A percentile compares a stretch with the other conserved stretches of the same genome.
Conservation (phyloP, 2,113 vertebrate species). For the Scatophagus argus region DNA sequence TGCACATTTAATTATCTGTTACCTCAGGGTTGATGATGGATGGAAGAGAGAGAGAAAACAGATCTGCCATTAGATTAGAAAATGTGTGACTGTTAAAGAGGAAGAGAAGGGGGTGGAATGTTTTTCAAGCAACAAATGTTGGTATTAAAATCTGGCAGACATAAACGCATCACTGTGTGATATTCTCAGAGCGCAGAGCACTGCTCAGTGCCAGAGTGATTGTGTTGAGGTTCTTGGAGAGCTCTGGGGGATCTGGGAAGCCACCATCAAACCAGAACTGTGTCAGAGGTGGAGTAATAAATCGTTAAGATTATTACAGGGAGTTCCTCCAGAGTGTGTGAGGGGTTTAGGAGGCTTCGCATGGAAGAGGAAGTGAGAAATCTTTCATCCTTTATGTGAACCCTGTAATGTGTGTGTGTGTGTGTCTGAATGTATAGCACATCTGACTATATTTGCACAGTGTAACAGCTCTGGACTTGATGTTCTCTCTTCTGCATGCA, state of each 20-base stretch:
- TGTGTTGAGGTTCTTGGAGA: constrained; percentile 53
- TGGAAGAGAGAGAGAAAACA: constrained; percentile 1
- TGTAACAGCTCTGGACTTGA: constrained; percentile 28
- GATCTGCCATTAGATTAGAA: not conserved
- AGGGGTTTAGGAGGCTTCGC: constrained; percentile 1
- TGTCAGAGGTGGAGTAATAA: constrained; percentile 63
- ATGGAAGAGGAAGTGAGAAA: constrained; percentile 30
- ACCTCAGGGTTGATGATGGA: not conserved
- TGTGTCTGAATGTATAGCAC: constrained; percentile 23
- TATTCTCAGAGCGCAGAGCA: constrained; percentile 39
- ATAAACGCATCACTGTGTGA: constrained; percentile 51
- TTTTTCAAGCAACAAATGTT: constrained; percentile 53
- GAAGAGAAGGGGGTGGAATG: not conserved
- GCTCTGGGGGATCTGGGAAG: constrained; percentile 58
- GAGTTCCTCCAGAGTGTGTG: constrained; percentile 48
- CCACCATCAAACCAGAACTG: constrained; percentile 66
- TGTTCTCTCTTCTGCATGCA: constrained; percentile 13
- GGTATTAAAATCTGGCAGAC: constrained; percentile 55
- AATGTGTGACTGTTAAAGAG: not conserved
- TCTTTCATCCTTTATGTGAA: constrained; percentile 14
- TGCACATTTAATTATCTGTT: not conserved
- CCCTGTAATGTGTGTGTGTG: constrained; percentile 7
- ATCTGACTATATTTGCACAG: constrained; percentile 10
- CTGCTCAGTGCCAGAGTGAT: constrained; percentile 31
- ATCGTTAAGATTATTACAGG: constrained; percentile 54